Evolutionary conservation across 2,797 vertebrate genomes (phyloP), one percentile per base, ranked within the genome.

Genomic region (Smutsia gigantea): DNA sequence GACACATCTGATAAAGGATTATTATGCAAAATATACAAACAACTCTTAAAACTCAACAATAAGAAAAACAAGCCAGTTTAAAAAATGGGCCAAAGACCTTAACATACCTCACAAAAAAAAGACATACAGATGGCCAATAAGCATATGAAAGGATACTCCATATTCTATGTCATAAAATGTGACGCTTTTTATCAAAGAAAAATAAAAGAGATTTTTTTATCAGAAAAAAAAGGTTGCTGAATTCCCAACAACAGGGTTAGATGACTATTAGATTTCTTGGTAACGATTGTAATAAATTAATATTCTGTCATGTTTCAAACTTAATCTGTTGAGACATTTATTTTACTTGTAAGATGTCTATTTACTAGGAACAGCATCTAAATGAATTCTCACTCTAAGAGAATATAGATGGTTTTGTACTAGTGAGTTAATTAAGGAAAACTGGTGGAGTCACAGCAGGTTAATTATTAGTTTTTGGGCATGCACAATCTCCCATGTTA

Each of bases 381-480:
- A 75, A 27, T 95, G 42, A 85, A 5, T 72, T 90, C 34, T 94
- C 23, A 61, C 82, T 78, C 39, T 79, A 72, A 89, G 11, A 86
- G 4, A 86, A 72, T 39, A 39, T 42, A 61, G 3, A 71, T 0
- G 1, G 15, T 79, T 78, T 83, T 71, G 71, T 74, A 81, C 61
- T 23, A 5, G 29, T 63, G 17, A 85, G 29, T 90, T 94, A 81
- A 90, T 72, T 63, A 90, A 90, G 55, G 23, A 84, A 95, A 86
- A 90, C 42, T 87, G 18, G 25, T 81, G 64, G 74, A 10, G 6
- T 81, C n/a, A 87, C 18, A 42, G 8, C 7, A 69, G 17, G 34
- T 87, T 94, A 90, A 84, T 71, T 81, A 71, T 63, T 25, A 75
- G 34, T 42, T 85, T 86, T 61, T 37, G 53, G 74, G 25, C 39